These are phyloP conservation scores for Coryphaenoides rupestris DNA, from an alignment of 2,113 vertebrate species.

Conservation along the genomic window DNA sequence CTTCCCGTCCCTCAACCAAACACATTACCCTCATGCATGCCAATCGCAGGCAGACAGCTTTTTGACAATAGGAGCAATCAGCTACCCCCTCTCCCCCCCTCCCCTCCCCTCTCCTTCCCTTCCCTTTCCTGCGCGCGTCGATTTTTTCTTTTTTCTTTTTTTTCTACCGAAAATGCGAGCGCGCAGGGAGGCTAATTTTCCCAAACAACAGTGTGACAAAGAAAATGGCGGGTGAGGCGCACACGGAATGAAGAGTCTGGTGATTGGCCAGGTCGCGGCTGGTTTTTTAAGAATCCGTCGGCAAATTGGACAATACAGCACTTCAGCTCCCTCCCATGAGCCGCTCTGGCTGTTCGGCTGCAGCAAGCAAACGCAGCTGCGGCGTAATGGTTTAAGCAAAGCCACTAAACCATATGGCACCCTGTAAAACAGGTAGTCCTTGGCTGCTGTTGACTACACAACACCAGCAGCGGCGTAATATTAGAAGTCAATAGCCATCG, in stretches of 20 bases:
- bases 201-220: conserved; percentile 61
- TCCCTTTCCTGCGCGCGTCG: conserved; percentile 45
- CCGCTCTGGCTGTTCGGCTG: conserved; percentile 26
- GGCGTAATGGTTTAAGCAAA: neutral
- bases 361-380: conserved; percentile 37
- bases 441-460: too few relatives aligned
- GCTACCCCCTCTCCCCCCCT: conserved; percentile 44
- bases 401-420: neutral
- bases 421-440: too few relatives aligned
- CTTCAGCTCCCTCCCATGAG: conserved; percentile 40
- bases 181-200: conserved; percentile 66
- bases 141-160: conserved; percentile 33
- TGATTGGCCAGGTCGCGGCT: conserved; percentile 46
- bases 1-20: conserved; percentile 48
- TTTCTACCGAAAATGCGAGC: conserved; percentile 32
- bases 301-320: conserved; percentile 31
- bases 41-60: conserved; percentile 69
- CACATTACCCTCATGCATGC: conserved; percentile 66
- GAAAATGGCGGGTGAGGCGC: conserved; percentile 48
- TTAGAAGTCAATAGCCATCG: too few relatives aligned
- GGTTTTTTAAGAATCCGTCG: conserved; percentile 33
- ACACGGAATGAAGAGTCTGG: conserved; percentile 22
- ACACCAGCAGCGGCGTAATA: too few relatives aligned
- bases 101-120: conserved; percentile 44
- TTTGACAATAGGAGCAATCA: conserved; percentile 78